These are phyloP conservation scores for Percopsis transmontana DNA, from an alignment of 2,113 vertebrate genomes.

Conservation along the genomic window DNA sequence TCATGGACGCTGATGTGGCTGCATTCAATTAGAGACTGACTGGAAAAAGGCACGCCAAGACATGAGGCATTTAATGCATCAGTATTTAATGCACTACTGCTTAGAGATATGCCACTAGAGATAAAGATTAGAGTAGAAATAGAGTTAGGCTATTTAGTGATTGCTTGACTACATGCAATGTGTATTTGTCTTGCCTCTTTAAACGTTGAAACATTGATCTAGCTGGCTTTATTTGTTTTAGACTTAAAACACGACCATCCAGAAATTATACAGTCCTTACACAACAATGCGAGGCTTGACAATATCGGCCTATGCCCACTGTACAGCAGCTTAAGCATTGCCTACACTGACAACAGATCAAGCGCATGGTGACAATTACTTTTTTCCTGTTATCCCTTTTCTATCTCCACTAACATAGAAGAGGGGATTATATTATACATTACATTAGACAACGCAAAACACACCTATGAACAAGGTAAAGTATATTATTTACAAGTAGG, in stretches of 20 bases:
- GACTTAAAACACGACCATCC: slow-evolving; percentile 16
- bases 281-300: slow-evolving; percentile 24
- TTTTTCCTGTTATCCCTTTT: neutral
- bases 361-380: neutral
- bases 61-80: slow-evolving; percentile 10
- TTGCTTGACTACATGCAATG: slow-evolving; percentile 12
- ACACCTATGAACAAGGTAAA: slow-evolving; percentile 11
- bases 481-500: no score
- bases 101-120: slow-evolving; percentile 10
- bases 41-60: slow-evolving; percentile 6
- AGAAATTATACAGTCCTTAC: slow-evolving; percentile 6
- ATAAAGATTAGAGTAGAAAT: no score
- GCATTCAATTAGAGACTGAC: slow-evolving; percentile 14
- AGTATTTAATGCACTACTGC: neutral
- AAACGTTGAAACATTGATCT: neutral
- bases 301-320: slow-evolving; percentile 33
- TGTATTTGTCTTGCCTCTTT: no score
- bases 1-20: slow-evolving; percentile 12
- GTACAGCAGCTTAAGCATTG: no score
- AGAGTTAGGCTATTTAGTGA: neutral
- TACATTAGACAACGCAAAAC: slow-evolving; percentile 66
- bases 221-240: slow-evolving; percentile 16
- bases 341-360: neutral
- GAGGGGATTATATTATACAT: slow-evolving; percentile 67
- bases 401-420: slow-evolving; percentile 29